Evolutionary conservation across 2,888 invertebrate species (phyloP), one percentile per base, ranked within the genome.

Genomic region (Bhutanitis thaidina): DNA sequence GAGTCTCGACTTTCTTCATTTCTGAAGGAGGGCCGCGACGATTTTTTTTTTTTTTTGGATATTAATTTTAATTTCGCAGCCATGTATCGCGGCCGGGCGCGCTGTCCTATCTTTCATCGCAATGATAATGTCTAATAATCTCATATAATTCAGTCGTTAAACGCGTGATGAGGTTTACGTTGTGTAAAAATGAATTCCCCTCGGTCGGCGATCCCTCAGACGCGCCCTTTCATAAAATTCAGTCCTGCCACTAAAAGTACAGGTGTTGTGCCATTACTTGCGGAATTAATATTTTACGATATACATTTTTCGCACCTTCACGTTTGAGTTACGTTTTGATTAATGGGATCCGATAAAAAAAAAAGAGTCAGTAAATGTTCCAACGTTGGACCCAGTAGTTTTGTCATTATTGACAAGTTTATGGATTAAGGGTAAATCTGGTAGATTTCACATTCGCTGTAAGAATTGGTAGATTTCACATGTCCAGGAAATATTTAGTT

Each of bases 1-100:
- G 59, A 62, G 64, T 64, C 13, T 34, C 61, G 68, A 72, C 71
- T 75, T 72, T 62, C 58, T 59, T 56, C 60, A 57, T 60, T 60
- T 58, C 52, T 51, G 49, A 55, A 49, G 44, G 45, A 46, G 51
- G 45, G 41, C 60, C 37, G 44, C 49, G 56, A 53, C 54, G 57
- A 5, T 20, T 62, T 56, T 60, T 58, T 56, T 52, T 53, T 1
- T 56, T 58, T 64, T 61, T 65, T 60, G 61, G n/a, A n/a, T n/a
- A n/a, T n/a, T n/a, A 61, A 64, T 55, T 64, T 61, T 60, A 64
- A 62, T 59, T 59, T 57, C 51, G 45, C 45, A 34, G 44, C 48
- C 20, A 48, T 36, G 44, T 44, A 30, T n/a, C 34, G 16, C 43
- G 13, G n/a, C 13, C 1, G 5, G 14, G 37, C 30, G 29, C 4